Conservation (phyloP, 2,888 invertebrate genomes). For the Mythimna lalbum region DNA sequence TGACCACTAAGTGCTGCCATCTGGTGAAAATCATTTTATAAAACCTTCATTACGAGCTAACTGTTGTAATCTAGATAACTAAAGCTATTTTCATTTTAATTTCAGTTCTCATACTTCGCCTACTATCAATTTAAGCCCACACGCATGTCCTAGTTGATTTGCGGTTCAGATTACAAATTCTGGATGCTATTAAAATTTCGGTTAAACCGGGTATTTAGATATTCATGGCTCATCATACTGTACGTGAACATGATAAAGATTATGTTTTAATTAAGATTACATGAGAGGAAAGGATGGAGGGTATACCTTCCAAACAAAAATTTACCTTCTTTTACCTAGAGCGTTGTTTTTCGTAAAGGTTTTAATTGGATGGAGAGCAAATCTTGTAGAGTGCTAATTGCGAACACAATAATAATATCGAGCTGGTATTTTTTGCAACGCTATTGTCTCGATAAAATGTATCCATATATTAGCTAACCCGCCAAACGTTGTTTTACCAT, state of each 20-base stretch:
- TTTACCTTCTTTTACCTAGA: conserved; percentile 21
- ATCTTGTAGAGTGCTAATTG: conserved; percentile 1
- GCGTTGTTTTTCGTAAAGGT: conserved; percentile 18
- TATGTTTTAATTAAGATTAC: conserved; percentile 27
- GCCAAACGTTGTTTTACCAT: no score
- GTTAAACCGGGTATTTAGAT: conserved; percentile 5
- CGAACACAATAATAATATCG: neutral
- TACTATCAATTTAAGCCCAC: conserved; percentile 1
- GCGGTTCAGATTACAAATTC: conserved; percentile 20
- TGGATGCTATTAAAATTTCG: conserved; percentile 1
- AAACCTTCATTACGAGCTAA: neutral
- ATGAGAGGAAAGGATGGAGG: neutral
- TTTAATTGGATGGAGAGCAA: conserved; percentile 7
- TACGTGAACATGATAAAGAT: conserved; percentile 6
- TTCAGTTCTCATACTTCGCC: neutral
- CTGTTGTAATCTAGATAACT: neutral
- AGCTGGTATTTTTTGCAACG: neutral
- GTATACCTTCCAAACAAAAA: no score
- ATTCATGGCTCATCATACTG: conserved; percentile 34
- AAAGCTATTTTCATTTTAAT: neutral
- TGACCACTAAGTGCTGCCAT: no score
- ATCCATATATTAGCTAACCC: no score
- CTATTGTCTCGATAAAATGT: no score
- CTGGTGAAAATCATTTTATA: no score
- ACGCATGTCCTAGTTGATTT: neutral